phyloP scores from a whole-genome alignment of 37 sponge, comb jelly and placozoan genomes.

The Axinella damicornis region DNA sequence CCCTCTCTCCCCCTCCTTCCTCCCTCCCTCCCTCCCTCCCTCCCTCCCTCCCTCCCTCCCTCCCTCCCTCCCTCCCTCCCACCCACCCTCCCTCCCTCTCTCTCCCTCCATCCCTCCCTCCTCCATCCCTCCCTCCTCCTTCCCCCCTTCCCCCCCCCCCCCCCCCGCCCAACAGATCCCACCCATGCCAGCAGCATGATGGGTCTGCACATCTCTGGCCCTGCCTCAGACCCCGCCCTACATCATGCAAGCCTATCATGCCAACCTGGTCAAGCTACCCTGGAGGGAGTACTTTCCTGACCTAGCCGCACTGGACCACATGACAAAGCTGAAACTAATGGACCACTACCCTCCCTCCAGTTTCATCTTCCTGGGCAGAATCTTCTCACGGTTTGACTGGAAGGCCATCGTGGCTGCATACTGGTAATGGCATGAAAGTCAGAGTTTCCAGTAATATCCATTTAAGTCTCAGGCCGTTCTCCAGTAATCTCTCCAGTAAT shows the following conservation, averaged over 20 bases:
- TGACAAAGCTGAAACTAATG: slow-evolving; percentile 67
- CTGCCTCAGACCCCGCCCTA: slow-evolving; percentile 39
- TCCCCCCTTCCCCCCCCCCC: too few species aligned
- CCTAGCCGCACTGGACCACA: slow-evolving; percentile 60
- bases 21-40: too few species aligned
- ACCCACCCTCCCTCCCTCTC: too few species aligned
- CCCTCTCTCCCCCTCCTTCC: too few species aligned
- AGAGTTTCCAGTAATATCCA: too few species aligned
- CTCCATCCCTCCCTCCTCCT: too few species aligned
- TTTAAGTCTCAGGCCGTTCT: too few species aligned
- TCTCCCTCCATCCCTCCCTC: too few species aligned
- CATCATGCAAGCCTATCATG: slow-evolving; percentile 69
- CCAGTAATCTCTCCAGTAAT: too few species aligned
- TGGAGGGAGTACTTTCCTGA: slow-evolving; percentile 81
- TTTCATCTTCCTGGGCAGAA: slow-evolving; percentile 71
- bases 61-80: too few species aligned
- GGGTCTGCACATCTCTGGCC: slow-evolving; percentile 37
- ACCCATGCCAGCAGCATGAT: neutral
- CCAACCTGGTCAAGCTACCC: slow-evolving; percentile 56
- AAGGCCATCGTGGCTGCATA: slow-evolving; percentile 20
- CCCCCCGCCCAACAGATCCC: slow-evolving; percentile 9
- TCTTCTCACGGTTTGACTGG: slow-evolving; percentile 76
- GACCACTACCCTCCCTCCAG: slow-evolving; percentile 9
- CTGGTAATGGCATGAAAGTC: slow-evolving; percentile 42
- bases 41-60: too few species aligned